Conservation (phyloP, 2,888 invertebrate species). For the Eilema depressum region DNA sequence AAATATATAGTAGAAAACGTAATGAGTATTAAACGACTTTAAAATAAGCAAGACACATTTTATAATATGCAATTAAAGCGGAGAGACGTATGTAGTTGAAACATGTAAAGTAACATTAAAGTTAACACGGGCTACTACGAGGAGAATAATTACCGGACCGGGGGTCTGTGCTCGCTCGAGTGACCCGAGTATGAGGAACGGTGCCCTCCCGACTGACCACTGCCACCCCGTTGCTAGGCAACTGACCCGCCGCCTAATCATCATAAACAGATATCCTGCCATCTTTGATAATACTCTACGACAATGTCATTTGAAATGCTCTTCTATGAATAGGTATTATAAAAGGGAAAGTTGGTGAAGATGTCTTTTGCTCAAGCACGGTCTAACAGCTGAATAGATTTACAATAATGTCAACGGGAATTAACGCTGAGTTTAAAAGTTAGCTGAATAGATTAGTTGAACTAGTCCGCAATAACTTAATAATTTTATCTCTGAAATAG, state of each 20-base stretch:
- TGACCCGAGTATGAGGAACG: conserved; percentile 81
- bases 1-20: not conserved
- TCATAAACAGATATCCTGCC: conserved; percentile 84
- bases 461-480: too few relatives aligned
- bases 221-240: conserved; percentile 82
- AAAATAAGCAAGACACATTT: conserved; percentile 32
- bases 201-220: conserved; percentile 74
- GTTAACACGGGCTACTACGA: conserved; percentile 75
- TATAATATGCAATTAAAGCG: conserved; percentile 50
- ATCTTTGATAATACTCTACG: conserved; percentile 70
- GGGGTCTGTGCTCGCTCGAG: conserved; percentile 67
- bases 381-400: too few relatives aligned
- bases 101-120: conserved; percentile 76
- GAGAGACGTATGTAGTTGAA: conserved; percentile 51
- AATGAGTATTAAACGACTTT: not conserved
- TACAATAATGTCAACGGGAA: too few relatives aligned
- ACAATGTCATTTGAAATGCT: conserved; percentile 15
- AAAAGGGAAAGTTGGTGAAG: too few relatives aligned
- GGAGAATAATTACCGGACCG: conserved; percentile 81
- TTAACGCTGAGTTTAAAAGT: too few relatives aligned
- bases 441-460: too few relatives aligned
- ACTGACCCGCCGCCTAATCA: conserved; percentile 82
- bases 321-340: too few relatives aligned
- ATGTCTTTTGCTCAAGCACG: too few relatives aligned
- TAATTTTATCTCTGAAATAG: too few relatives aligned